Evolutionary conservation across 2,888 invertebrate genomes (phyloP), one percentile per base, ranked within the genome.

Genomic region (Pachydiplax longipennis): DNA sequence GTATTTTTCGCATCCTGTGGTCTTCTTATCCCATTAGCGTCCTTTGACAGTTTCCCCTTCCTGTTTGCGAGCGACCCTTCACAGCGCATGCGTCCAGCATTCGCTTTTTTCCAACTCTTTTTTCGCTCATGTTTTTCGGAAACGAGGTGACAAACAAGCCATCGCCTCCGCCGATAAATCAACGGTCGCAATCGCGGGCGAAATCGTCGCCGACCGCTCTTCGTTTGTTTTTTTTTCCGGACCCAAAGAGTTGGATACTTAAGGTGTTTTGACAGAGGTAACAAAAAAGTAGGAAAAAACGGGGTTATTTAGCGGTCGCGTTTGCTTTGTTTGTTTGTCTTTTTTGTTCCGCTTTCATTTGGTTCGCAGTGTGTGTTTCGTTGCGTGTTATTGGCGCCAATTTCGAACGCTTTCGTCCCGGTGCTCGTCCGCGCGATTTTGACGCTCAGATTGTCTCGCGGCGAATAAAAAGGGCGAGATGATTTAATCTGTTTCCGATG

Each of bases 281-380:
- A 82, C 25, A 82, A 25, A 44, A 82, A 25, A 25, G 82, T 25
- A 40, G 81, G 81, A 37, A 81, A 40, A 44, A 53, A 53, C 53
- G 53, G 58, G 31, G 83, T 31, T 83, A 83, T 83, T 48, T 83
- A 83, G 83, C 83, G 58, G 83, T 83, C 53, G 83, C 53, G 83
- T 58, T 83, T 58, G 83, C 58, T 25, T 58, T 8, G 35, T 35
- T 83, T 83, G 83, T 83, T 83, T 83, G 53, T 58, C 83, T 53
- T 53, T 58, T 83, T 83, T 35, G 83, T 83, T 73, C 31, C 25
- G 13, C 31, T 73, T 73, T 73, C 31, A 31, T 73, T 31, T 5
- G 31, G 65, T 25, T 65, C 65, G 48, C 65, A 25, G 73, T n/a
- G 25, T n/a, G 25, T 65, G 65, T 65, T 65, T 65, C 25, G 65